Conservation (phyloP, 2,797 vertebrate genomes). For the Lophius americanus region DNA sequence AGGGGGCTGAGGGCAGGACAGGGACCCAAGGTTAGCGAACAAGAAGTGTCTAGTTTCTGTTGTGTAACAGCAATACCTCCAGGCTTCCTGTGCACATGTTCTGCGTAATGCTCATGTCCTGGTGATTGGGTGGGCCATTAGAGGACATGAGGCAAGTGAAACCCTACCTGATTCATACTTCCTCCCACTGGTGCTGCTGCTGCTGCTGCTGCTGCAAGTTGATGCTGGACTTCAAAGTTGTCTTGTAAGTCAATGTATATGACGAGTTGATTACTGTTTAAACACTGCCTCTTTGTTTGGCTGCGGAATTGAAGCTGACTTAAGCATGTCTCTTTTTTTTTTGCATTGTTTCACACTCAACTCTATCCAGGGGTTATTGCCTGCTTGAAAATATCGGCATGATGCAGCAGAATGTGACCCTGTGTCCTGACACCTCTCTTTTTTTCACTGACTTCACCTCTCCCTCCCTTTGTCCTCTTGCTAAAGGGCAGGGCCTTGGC, state of each 20-base stretch:
- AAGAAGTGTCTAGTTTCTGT: slow-evolving; percentile 80
- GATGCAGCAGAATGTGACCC: slow-evolving; percentile 67
- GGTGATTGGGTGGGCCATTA: slow-evolving; percentile 73
- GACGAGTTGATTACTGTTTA: slow-evolving; percentile 23
- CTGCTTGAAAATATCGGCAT: slow-evolving; percentile 28
- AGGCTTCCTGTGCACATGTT: slow-evolving; percentile 80
- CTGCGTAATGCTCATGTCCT: slow-evolving; percentile 70
- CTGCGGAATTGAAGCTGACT: slow-evolving; percentile 29
- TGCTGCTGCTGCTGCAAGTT: slow-evolving; percentile 44
- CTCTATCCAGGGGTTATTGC: slow-evolving; percentile 30
- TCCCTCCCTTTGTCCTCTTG: slow-evolving; percentile 29
- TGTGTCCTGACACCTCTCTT: slow-evolving; percentile 56
- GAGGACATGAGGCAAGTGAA: slow-evolving; percentile 72
- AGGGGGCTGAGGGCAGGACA: slow-evolving; percentile 66
- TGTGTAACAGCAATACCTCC: slow-evolving; percentile 78
- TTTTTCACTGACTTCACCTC: slow-evolving; percentile 27
- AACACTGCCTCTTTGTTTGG: slow-evolving; percentile 38
- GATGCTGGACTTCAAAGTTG: slow-evolving; percentile 60
- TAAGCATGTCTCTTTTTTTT: slow-evolving; percentile 32
- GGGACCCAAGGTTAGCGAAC: slow-evolving; percentile 77
- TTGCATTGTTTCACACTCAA: slow-evolving; percentile 35
- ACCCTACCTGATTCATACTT: slow-evolving; percentile 70
- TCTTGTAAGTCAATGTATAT: slow-evolving; percentile 29
- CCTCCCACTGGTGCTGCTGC: slow-evolving; percentile 43
- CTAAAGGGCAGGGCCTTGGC: slow-evolving; percentile 61